phyloP scores from a whole-genome alignment of 2,797 vertebrate species.

The Amblyopsis hoosieri region DNA sequence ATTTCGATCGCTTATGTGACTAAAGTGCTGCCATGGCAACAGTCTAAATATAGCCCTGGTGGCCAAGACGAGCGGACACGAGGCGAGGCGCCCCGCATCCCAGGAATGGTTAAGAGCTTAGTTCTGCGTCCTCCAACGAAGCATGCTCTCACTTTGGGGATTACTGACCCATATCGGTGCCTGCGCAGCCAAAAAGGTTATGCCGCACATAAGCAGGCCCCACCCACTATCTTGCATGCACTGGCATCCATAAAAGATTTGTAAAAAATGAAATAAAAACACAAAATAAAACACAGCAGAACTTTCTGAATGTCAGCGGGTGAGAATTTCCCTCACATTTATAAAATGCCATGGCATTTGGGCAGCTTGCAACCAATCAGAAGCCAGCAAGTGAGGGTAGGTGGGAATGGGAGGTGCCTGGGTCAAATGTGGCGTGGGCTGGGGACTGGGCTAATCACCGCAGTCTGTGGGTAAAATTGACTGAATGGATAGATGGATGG shows the following conservation, averaged over 20 bases:
- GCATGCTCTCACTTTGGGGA: slow-evolving; percentile 74
- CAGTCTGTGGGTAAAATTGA: slow-evolving; percentile 37
- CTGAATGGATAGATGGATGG: too few species aligned
- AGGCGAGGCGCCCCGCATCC: slow-evolving; percentile 63
- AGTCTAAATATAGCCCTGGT: slow-evolving; percentile 72
- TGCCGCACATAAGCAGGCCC: slow-evolving; percentile 64
- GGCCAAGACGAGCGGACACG: slow-evolving; percentile 61
- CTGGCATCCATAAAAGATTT: slow-evolving; percentile 81
- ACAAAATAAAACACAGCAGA: slow-evolving; percentile 71
- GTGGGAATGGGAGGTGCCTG: slow-evolving; percentile 51
- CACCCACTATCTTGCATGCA: slow-evolving; percentile 45
- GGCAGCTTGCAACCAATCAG: slow-evolving; percentile 77
- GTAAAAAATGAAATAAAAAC: background rate
- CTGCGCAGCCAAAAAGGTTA: slow-evolving; percentile 80
- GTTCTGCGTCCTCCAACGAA: slow-evolving; percentile 70
- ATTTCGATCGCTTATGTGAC: slow-evolving; percentile 68
- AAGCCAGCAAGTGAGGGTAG: slow-evolving; percentile 47
- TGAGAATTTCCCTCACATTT: slow-evolving; percentile 82
- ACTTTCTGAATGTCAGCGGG: slow-evolving; percentile 84
- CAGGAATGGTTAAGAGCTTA: slow-evolving; percentile 70
- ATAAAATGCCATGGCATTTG: slow-evolving; percentile 87
- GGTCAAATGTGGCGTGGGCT: slow-evolving; percentile 55
- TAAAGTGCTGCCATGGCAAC: slow-evolving; percentile 68
- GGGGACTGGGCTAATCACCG: slow-evolving; percentile 64
- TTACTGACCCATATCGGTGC: slow-evolving; percentile 82